Base-by-base conservation (phyloP, 1,140 invertebrate species). In the Hylaeus anthracinus region DNA sequence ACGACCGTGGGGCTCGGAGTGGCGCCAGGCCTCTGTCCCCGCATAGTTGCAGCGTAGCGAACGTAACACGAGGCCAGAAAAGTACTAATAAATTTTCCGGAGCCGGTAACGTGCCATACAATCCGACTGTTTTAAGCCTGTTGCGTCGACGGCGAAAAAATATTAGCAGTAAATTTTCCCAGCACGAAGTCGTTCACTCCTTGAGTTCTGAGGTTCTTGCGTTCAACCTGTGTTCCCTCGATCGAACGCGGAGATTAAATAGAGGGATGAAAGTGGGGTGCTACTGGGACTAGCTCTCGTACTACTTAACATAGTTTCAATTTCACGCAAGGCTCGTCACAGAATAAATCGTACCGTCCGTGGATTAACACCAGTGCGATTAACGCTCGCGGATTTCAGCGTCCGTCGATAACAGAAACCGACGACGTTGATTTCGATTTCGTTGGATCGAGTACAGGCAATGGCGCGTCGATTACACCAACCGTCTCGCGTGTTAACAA, bases 1-100 rank as follows among this genome's bases (percentile, higher is more conserved):
- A 92, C 88, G 87, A 73, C 79, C 83, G 67, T 80, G 80, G 73
- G 86, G 51, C 85, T 84, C 79, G 80, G 79, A 89, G 84, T 91
- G 92, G 91, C 91, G 92, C 91, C 91, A 90, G 70, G 65, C 75
- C 79, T 60, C 55, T 64, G 81, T 43, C 39, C 26, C 3, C 26
- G 45, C 8, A 58, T n/a, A 45, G 60, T 10, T 6, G 56, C 60
- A 71, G 64, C 64, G 64, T 56, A 65, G 39, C 10, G 43, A 45
- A 12, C 74, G 71, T 70, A 86, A 86, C 79, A 60, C 58, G 69
- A 79, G 56, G 53, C 74, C 61, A 43, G 58, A 48, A 66, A 79
- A 79, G 69, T 45, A 73, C 82, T 84, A 69, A 87, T 87, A 87
- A 87, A 87, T 87, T 87, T 84, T 51, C 79, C 51, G 41, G 64